Base-by-base conservation (phyloP, 1,140 invertebrate species). In the Bursaphelenchus mucronatus region DNA sequence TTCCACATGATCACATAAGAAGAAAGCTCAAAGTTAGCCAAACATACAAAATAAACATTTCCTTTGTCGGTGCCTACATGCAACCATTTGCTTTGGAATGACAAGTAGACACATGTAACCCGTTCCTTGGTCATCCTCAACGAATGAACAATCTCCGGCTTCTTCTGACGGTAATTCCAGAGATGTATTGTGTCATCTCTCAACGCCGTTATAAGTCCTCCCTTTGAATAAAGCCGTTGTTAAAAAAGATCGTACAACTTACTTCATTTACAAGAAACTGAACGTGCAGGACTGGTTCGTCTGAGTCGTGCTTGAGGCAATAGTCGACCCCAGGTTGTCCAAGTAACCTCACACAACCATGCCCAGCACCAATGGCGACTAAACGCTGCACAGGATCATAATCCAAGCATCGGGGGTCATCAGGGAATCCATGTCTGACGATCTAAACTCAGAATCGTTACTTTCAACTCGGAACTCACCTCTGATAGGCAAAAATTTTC, bases 1-100 rank as follows among this genome's bases (percentile, higher is more conserved):
- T 99, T 98, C 95, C 95, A 99, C 86, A 97, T 97, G 85, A 98
- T 95, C 82, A 96, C 88, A 86, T 99, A 98, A 70, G 94, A 94
- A 78, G 92, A 97, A 72, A 98, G 87, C 76, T 87, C 86, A 84
- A 97, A 97, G 76, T 89, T 90, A 83, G 96, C 94, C 70, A 97
- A 89, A 85, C 97, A 92, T 73, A 97, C 90, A 63, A 98, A 87
- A 83, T 97, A 93, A 73, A 97, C 90, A 85, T 98, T 99, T 62
- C 95, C 95, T 69, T 90, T 87, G 81, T 98, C 94, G 41, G 94
- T 97, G 65, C 95, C 95, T 63, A 97, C 88, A 84, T 97, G 95
- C 69, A 98, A 84, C 95, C 95, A 99, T 86, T 97, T 97, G 77
- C 91, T 93, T 85, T 93, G 91, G 76, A 97, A 88, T 47, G 94